Conservation (phyloP, 2,113 vertebrate genomes). For the Mormoops blainvillei region DNA sequence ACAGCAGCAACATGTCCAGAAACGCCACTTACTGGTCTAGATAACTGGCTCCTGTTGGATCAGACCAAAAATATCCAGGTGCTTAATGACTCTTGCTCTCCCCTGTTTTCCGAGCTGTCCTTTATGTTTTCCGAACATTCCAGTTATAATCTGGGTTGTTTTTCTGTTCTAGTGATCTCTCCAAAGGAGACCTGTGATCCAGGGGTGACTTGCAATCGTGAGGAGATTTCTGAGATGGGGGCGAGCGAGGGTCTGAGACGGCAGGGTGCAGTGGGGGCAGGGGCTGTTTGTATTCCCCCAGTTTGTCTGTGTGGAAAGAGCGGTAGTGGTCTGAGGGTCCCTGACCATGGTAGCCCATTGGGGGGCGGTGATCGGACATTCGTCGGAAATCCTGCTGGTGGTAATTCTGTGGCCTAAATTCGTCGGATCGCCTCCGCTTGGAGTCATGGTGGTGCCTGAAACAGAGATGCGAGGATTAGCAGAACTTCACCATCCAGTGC, state of each 20-base stretch:
- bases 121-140: constrained; percentile 92
- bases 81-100: neutral
- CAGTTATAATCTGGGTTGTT: constrained; percentile 90
- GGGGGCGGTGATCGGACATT: constrained; percentile 90
- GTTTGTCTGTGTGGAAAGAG: constrained; percentile 90
- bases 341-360: constrained; percentile 86
- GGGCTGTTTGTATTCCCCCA: constrained; percentile 87
- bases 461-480: neutral
- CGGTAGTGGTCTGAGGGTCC: constrained; percentile 92
- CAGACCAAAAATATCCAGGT: constrained; percentile 47
- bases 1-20: constrained; percentile 72
- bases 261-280: constrained; percentile 82
- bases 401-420: constrained; percentile 92
- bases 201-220: constrained; percentile 92
- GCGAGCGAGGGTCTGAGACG: constrained; percentile 91
- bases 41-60: constrained; percentile 56
- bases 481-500: neutral
- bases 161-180: constrained; percentile 90
- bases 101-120: constrained; percentile 2
- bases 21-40: constrained; percentile 58
- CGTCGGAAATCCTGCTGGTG: constrained; percentile 93
- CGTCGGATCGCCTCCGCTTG: constrained; percentile 91
- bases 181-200: constrained; percentile 84
- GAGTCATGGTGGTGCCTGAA: constrained; percentile 91
- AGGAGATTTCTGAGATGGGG: constrained; percentile 93